phyloP scores from a whole-genome alignment of 2,888 invertebrate genomes.

The Plusia festucae region DNA sequence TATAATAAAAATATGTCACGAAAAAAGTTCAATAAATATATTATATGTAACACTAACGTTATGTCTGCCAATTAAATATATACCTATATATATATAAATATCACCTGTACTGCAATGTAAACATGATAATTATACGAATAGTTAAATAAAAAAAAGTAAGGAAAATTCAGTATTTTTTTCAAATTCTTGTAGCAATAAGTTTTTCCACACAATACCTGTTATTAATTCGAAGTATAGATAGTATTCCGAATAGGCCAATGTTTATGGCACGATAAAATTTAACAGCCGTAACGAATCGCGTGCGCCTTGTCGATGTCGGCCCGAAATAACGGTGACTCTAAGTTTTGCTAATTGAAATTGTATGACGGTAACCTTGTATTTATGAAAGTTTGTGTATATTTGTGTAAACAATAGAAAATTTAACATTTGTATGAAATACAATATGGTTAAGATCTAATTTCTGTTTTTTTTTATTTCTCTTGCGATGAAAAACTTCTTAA shows the following conservation, averaged over 20 bases:
- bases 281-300: conserved; percentile 33
- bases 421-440: background rate
- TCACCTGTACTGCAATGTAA: too few species aligned
- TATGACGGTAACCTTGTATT: conserved; percentile 25
- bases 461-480: too few species aligned
- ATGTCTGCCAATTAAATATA: too few species aligned
- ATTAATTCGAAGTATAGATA: conserved; percentile 40
- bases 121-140: too few species aligned
- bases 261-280: conserved; percentile 38
- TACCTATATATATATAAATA: too few species aligned
- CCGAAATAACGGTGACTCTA: conserved; percentile 42
- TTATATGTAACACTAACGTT: too few species aligned
- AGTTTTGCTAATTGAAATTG: conserved; percentile 41
- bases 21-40: too few species aligned
- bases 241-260: conserved; percentile 24
- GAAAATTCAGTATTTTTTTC: too few species aligned
- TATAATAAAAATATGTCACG: too few species aligned
- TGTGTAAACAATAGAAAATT: background rate
- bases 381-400: conserved; percentile 7
- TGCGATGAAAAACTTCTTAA: too few species aligned
- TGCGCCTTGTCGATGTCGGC: conserved; percentile 11
- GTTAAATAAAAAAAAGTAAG: too few species aligned
- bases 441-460: background rate
- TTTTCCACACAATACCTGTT: conserved; percentile 3
- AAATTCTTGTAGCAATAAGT: background rate